Base-by-base conservation (phyloP, 2,888 invertebrate genomes). In the Drosophila suboccidentalis region DNA sequence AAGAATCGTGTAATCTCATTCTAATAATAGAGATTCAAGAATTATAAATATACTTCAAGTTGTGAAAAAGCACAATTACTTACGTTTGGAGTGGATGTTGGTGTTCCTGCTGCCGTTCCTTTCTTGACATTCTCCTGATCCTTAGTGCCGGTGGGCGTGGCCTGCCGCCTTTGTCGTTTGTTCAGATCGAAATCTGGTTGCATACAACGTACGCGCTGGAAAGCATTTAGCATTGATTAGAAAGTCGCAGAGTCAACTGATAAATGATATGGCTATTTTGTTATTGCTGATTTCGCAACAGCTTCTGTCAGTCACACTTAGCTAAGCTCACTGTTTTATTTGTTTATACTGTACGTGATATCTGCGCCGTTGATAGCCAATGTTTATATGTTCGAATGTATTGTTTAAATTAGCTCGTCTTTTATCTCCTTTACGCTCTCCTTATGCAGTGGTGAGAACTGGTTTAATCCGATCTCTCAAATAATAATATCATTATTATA, bases 131-230 rank as follows among this genome's bases (percentile, higher is more conserved):
- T 57, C 11, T 81, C 75, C 9, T 53, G 65, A 41, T 80, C 70
- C 54, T 57, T 82, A 0, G 22, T 13, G 4, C 55, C 26, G 10
- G 78, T 87, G 44, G 82, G 82, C n/a, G 91, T 81, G 36, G 60
- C 78, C 46, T 66, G 62, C 5, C 87, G 89, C 50, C 77, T 79
- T 10, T 85, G 87, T 60, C 89, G 81, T 51, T 84, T 91, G 55
- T 85, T 88, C 50, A 87, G 83, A 61, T 92, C 92, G 1, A 91
- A 90, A 55, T 91, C 90, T 9, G 92, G 91, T 77, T 92, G 92
- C 88, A 92, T 91, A 55, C 87, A 90, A 73, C 91, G 92, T 50
- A 91, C 86, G 36, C 92, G 91, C 93, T 93, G 66, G 2, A 47
- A 91, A 78, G 32, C n/a, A 61, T 46, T 66, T 55, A 8, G 29